Conservation (phyloP, 2,888 invertebrate species). For the Sarcophaga caerulescens region DNA sequence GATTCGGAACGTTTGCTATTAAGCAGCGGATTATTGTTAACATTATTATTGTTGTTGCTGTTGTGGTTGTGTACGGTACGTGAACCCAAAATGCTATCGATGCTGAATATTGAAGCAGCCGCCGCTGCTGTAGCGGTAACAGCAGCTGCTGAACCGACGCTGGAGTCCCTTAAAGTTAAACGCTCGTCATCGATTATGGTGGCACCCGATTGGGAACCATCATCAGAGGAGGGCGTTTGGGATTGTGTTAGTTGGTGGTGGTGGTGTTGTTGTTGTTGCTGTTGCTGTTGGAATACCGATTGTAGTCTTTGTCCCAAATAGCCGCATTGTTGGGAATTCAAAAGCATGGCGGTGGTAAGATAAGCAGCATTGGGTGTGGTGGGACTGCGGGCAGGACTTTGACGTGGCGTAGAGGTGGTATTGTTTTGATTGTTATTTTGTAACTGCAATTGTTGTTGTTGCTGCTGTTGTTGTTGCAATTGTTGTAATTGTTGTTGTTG, state of each 20-base stretch:
- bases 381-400: slow-evolving; percentile 68
- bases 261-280: slow-evolving; percentile 72
- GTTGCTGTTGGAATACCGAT: slow-evolving; percentile 78
- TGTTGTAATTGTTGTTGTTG: slow-evolving; percentile 43
- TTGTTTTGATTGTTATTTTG: slow-evolving; percentile 64
- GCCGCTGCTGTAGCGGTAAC: slow-evolving; percentile 80
- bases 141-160: slow-evolving; percentile 49
- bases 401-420: slow-evolving; percentile 55
- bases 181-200: slow-evolving; percentile 78
- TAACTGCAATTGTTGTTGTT: slow-evolving; percentile 68
- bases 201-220: slow-evolving; percentile 77
- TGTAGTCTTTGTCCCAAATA: slow-evolving; percentile 80
- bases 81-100: slow-evolving; percentile 90
- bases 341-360: slow-evolving; percentile 80
- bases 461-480: slow-evolving; percentile 59
- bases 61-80: slow-evolving; percentile 72
- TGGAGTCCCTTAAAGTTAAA: slow-evolving; percentile 58
- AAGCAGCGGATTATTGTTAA: slow-evolving; percentile 49
- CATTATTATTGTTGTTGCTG: slow-evolving; percentile 63
- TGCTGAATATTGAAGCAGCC: slow-evolving; percentile 88
- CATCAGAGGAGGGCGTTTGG: slow-evolving; percentile 78
- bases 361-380: slow-evolving; percentile 76
- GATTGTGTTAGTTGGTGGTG: slow-evolving; percentile 70
- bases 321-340: slow-evolving; percentile 80
- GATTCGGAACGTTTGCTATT: slow-evolving; percentile 77